Conservation (phyloP, 2,113 vertebrate genomes). For the Petromus typicus region DNA sequence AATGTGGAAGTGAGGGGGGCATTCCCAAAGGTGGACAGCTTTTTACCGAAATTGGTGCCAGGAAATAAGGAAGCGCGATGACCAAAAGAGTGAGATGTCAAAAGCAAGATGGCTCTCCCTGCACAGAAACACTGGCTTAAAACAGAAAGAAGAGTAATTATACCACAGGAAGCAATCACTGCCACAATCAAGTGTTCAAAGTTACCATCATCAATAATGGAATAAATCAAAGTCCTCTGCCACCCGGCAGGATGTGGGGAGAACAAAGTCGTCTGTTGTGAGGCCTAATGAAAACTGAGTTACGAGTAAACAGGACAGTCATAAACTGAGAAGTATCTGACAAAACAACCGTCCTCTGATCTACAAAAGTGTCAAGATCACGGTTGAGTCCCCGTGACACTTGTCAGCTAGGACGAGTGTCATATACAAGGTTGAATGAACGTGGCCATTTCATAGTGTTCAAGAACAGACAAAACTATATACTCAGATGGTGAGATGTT, state of each 20-base stretch:
- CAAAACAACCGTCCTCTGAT: background rate
- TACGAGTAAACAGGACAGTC: background rate
- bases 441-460: background rate
- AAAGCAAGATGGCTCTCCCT: background rate
- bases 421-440: background rate
- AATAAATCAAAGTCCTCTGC: background rate
- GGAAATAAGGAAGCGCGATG: background rate
- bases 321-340: background rate
- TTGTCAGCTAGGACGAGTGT: background rate
- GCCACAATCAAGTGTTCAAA: background rate
- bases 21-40: background rate
- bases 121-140: background rate
- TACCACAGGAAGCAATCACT: background rate
- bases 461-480: background rate
- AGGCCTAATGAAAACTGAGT: background rate
- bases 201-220: background rate
- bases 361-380: background rate
- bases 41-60: background rate
- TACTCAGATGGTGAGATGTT: background rate
- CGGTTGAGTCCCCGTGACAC: background rate
- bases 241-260: background rate
- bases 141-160: background rate
- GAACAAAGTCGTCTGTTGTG: background rate
- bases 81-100: background rate
- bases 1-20: background rate